Evolutionary conservation across 2,888 invertebrate genomes (phyloP), one percentile per base, ranked within the genome.

Genomic region (Graphium colonna): DNA sequence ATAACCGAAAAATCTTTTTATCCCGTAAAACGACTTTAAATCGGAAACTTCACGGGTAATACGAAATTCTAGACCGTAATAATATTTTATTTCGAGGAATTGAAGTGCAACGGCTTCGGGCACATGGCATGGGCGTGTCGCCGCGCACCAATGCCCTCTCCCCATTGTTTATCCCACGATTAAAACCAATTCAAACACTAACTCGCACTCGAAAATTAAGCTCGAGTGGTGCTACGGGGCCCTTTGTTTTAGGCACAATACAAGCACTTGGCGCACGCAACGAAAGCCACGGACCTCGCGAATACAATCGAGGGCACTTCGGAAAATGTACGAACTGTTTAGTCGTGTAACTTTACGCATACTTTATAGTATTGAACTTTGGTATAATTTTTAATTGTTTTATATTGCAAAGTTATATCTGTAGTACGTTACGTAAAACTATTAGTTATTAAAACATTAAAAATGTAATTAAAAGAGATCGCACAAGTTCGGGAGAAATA

Each of bases 101-200:
- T 33, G 28, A 42, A 57, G 58, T 60, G 59, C 55, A 64, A 61
- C 59, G 56, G 52, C 55, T n/a, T n/a, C 62, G 64, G 71, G 69
- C 81, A 83, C 82, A 84, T 83, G 83, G 71, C 67, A 63, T 62
- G 77, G 86, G 87, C 81, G 86, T 81, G 82, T 75, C 79, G 69
- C 60, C 67, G 57, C 69, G 79, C 81, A 64, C 79, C 70, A 77
- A 62, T 77, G 81, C 78, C 66, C 77, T 73, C 80, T 68, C 77
- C 75, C 82, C 65, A 83, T 88, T 89, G 86, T 88, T 87, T 88
- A 89, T 88, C 85, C 86, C 86, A 84, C 89, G 89, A 88, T 88
- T 88, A 87, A 82, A 81, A 82, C 79, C 82, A 84, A 86, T 86
- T 87, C 86, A 84, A 86, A 85, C 75, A 84, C 87, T 88, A 88